Evolutionary conservation across 2,888 invertebrate genomes (phyloP).

Genomic region (Ganaspis brasiliensis): DNA sequence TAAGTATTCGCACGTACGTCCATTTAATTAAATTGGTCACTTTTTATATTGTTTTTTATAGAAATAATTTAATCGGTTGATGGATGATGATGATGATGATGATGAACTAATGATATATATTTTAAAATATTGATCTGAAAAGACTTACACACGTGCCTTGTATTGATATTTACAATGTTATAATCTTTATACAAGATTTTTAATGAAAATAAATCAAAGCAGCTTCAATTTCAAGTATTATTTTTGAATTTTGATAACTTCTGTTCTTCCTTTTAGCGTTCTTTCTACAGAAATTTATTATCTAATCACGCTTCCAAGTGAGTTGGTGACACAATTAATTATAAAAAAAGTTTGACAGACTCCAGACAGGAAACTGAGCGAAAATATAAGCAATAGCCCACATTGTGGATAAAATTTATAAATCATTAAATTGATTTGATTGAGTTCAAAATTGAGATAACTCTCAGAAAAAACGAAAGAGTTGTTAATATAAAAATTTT

Average conservation of each 20-base stretch:
- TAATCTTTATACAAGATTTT: neutral
- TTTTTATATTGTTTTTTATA: slow-evolving; percentile 3
- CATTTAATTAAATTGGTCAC: neutral
- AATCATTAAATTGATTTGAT: neutral
- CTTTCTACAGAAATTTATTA: slow-evolving; percentile 29
- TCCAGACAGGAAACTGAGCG: neutral
- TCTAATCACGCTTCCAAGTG: slow-evolving; percentile 52
- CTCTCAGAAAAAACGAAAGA: neutral
- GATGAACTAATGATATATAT: neutral
- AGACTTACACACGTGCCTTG: too few species aligned
- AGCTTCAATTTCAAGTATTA: neutral
- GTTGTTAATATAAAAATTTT: neutral
- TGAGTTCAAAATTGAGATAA: neutral
- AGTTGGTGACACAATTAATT: slow-evolving; percentile 40
- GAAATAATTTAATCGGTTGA: neutral
- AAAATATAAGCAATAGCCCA: slow-evolving; percentile 8
- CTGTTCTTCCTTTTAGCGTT: neutral
- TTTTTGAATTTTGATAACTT: neutral
- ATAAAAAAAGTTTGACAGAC: slow-evolving; percentile 18
- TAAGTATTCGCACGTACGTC: neutral
- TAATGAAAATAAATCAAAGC: neutral
- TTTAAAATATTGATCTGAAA: neutral
- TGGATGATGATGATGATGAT: neutral
- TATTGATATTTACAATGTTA: too few species aligned
- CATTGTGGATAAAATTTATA: neutral